Conservation (phyloP, 2,888 invertebrate species). For the Heliconius cydno region DNA sequence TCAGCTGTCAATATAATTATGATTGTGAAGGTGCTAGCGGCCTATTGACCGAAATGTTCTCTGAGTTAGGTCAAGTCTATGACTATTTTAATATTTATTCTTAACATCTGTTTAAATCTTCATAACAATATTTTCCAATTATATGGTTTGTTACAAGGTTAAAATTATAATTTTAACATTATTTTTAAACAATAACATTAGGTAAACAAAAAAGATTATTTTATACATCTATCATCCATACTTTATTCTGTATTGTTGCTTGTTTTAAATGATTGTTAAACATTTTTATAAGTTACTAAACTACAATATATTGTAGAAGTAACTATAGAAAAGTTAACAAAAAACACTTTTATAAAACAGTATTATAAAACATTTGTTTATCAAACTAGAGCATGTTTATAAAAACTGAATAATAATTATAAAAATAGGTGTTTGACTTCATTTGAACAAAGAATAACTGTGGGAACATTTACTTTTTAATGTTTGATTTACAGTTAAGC, state of each 20-base stretch:
- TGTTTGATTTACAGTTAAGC: constrained; percentile 17
- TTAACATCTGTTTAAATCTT: background rate
- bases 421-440: constrained; percentile 1
- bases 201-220: background rate
- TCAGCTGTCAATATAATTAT: constrained; percentile 63
- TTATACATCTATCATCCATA: constrained; percentile 1
- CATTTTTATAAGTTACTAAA: background rate
- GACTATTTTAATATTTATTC: background rate
- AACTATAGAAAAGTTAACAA: background rate
- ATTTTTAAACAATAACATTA: background rate
- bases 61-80: constrained; percentile 21
- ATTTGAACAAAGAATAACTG: background rate
- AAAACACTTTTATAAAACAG: background rate
- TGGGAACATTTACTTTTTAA: constrained; percentile 4
- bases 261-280: background rate
- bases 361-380: background rate
- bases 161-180: background rate
- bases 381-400: background rate
- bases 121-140: background rate
- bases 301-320: background rate
- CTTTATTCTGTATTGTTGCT: background rate
- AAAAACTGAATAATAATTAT: background rate
- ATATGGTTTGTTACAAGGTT: background rate
- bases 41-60: constrained; percentile 20
- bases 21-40: constrained; percentile 43